Evolutionary conservation across 2,888 invertebrate species (phyloP), one percentile per base, ranked within the genome.

Genomic region (Danaus chrysippus): DNA sequence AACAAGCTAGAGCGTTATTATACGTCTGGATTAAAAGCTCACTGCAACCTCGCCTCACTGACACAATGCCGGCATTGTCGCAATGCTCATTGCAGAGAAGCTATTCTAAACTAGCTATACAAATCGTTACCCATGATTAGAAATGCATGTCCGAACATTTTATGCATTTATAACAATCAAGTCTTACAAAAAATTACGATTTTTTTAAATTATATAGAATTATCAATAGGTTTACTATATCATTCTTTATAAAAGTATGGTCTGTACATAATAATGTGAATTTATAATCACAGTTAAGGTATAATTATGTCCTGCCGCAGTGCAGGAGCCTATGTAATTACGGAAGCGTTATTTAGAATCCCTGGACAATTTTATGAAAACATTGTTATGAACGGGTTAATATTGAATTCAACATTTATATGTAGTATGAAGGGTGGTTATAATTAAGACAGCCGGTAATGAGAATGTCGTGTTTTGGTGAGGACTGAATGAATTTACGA

Each of bases 361-460:
- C 23, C 23, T 34, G 23, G 23, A 34, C 6, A 34, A 34, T 34
- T 5, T 34, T 34, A 34, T 34, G 3, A 34, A 34, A 34, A 34
- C 23, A 34, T 34, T 6, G 23, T 34, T 6, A 34, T 34, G 23
- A 5, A 34, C 2, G 23, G 23, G 23, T 34, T 34, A 34, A 34
- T 34, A 34, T 34, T 34, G 23, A 34, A 34, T 34, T 34, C 41
- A 56, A 49, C 52, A 56, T 61, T 56, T 56, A 56, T 56, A 56
- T 56, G 55, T 46, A 42, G 55, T 54, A 34, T 42, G 11, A 23
- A 56, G 56, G 55, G 44, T 46, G 46, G 15, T 15, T 12, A 49
- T 79, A 76, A 79, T 80, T 76, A 77, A 75, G 70, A 64, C 68
- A 57, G 61, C 66, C 68, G 66, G 70, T 73, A 81, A 75, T 77